Evolutionary conservation across 2,113 vertebrate genomes (phyloP), one percentile per base, ranked within the genome.

Genomic region (Laticauda colubrina): DNA sequence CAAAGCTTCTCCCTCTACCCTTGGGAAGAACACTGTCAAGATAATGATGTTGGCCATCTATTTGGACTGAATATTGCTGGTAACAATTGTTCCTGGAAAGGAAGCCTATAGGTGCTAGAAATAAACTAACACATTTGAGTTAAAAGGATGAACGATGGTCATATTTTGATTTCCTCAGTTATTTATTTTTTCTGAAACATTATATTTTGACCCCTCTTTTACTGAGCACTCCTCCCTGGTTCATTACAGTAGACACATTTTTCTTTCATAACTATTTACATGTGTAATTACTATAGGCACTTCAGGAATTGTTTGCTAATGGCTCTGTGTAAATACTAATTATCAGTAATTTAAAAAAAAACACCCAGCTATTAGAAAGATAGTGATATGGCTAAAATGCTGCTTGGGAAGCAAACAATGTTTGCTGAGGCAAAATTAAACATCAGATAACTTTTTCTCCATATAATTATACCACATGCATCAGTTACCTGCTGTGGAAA

Each of bases 301-400:
- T 97, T 97, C 95, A 97, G 97, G 97, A 98, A 96, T 97, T 95
- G 95, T 98, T 98, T 97, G 96, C 97, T 97, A 95, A 98, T 97
- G 97, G 97, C 97, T 97, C 96, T 97, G 96, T 98, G 98, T 97
- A 98, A 98, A 98, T 98, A 97, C 96, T 97, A 98, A 98, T 98
- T 98, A 98, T 97, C 97, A 93, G 97, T 98, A 97, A 98, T 98
- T 98, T 98, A 98, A 98, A 98, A 85, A 85, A n/a, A 56, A 39
- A 9, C 91, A 59, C 96, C 95, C 93, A 94, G 95, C 97, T 96
- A 96, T 97, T 96, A 97, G 91, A 97, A 98, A 96, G 97, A 96
- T 95, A 97, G 97, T 96, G 95, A 95, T 96, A 96, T 94, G 97
- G 95, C 95, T 95, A 96, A 97, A 98, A 97, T 94, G 97, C 96